Conservation (phyloP, 1,140 invertebrate species). For the Leptoteleia sp. region DNA sequence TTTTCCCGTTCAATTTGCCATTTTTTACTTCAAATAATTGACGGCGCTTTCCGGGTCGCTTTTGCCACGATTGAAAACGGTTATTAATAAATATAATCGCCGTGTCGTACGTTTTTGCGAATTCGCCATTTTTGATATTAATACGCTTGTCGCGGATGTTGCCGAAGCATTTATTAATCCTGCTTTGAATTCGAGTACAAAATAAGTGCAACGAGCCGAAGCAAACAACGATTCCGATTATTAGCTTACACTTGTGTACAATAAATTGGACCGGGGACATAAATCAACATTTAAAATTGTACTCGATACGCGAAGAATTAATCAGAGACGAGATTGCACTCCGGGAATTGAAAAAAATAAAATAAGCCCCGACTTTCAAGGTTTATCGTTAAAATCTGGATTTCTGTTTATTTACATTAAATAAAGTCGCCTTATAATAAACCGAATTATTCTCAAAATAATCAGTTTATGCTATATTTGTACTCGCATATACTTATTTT, state of each 20-base stretch:
- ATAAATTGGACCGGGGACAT: neutral
- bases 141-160: constrained; percentile 4
- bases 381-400: too few species aligned
- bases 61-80: neutral
- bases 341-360: constrained; percentile 5
- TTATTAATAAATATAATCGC: constrained; percentile 13
- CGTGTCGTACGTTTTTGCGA: too few species aligned
- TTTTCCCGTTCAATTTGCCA: neutral
- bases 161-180: neutral
- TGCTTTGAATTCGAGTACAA: neutral
- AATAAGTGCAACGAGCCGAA: too few species aligned
- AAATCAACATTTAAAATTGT: constrained; percentile 8
- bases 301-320: constrained; percentile 9
- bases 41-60: neutral
- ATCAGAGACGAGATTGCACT: neutral
- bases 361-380: neutral
- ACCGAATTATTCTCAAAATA: too few species aligned
- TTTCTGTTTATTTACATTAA: too few species aligned
- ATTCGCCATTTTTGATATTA: constrained; percentile 3
- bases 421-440: too few species aligned
- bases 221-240: neutral
- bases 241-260: neutral
- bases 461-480: too few species aligned
- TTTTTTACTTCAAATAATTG: neutral
- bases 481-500: too few species aligned